A percentile compares a stretch with the other conserved stretches of the same genome.
Conservation (phyloP, 2,113 vertebrate species). For the Sialia sialis region DNA sequence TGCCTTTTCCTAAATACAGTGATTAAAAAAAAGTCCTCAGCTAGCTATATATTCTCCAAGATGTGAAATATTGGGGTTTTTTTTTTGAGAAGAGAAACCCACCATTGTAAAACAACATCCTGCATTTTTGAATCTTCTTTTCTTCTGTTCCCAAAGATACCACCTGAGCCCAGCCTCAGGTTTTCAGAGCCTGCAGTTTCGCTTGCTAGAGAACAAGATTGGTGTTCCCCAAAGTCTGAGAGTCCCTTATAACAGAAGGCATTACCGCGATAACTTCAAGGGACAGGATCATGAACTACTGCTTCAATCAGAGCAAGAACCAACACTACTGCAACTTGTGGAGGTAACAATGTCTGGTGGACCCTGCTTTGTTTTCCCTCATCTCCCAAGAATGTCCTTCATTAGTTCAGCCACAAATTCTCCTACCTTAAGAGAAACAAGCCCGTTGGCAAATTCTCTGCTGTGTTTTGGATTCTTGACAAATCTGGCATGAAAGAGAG, state of each 20-base stretch:
- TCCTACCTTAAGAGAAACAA: not conserved
- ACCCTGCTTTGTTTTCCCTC: not conserved
- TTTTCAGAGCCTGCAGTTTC: conserved; percentile 95
- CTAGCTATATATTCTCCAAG: not conserved
- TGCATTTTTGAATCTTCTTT: not conserved
- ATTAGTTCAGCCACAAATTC: not conserved
- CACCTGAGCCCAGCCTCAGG: conserved; percentile 90
- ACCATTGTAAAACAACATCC: not conserved
- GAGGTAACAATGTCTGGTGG: conserved; percentile 73
- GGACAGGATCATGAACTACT: conserved; percentile 81
- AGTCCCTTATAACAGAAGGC: conserved; percentile 89
- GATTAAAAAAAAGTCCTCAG: not conserved
- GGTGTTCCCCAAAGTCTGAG: conserved; percentile 88
- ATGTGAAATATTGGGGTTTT: not conserved
- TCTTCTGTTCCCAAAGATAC: conserved; percentile 72
- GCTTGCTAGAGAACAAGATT: conserved; percentile 93
- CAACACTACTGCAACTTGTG: conserved; percentile 85
- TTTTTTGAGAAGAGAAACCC: not conserved
- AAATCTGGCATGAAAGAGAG: not conserved
- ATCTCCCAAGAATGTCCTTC: not conserved
- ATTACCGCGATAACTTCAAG: conserved; percentile 92
- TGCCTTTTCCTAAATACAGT: not conserved
- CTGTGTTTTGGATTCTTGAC: not conserved
- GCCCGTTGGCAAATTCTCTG: not conserved
- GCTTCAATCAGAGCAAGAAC: conserved; percentile 84